Percentiles rank a stretch among this genome's conserved stretches.
Conservation (phyloP, 2,888 invertebrate genomes). For the Taenaris catops region DNA sequence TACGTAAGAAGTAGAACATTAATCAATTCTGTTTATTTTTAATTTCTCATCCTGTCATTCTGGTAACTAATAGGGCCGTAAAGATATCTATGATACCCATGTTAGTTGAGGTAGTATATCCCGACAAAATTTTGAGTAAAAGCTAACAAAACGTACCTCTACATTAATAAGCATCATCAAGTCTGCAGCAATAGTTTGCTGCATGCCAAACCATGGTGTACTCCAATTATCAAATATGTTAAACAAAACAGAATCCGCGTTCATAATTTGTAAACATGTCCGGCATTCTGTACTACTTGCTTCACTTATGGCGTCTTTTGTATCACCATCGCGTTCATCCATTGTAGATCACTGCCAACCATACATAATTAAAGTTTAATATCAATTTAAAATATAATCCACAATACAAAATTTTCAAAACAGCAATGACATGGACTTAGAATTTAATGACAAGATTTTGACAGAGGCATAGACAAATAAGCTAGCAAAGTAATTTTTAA, state of each 20-base stretch:
- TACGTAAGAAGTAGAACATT: too few relatives aligned
- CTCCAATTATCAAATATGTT: conserved; percentile 50
- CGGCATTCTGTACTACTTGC: conserved; percentile 41
- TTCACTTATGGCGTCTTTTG: conserved; percentile 2
- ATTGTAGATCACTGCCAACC: conserved; percentile 14
- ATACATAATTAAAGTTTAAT: conserved; percentile 8
- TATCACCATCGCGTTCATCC: conserved; percentile 10
- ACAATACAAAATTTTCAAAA: conserved; percentile 9
- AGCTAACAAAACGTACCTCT: too few relatives aligned
- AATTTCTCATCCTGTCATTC: too few relatives aligned
- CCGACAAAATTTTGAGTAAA: too few relatives aligned
- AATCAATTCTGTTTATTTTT: too few relatives aligned
- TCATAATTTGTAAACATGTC: conserved; percentile 43
- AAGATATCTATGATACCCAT: too few relatives aligned
- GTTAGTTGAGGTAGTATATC: too few relatives aligned
- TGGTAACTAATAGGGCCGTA: too few relatives aligned
- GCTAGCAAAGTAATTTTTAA: conserved; percentile 10
- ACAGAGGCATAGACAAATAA: conserved; percentile 22
- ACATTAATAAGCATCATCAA: conserved; percentile 47
- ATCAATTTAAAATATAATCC: conserved; percentile 11
- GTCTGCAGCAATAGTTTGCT: conserved; percentile 50
- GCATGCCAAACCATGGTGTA: conserved; percentile 47
- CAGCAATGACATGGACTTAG: conserved; percentile 2
- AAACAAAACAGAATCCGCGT: conserved; percentile 29
- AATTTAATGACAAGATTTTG: conserved; percentile 19